phyloP scores from a whole-genome alignment of 2,113 vertebrate genomes.

The Melanocharis versteri region DNA sequence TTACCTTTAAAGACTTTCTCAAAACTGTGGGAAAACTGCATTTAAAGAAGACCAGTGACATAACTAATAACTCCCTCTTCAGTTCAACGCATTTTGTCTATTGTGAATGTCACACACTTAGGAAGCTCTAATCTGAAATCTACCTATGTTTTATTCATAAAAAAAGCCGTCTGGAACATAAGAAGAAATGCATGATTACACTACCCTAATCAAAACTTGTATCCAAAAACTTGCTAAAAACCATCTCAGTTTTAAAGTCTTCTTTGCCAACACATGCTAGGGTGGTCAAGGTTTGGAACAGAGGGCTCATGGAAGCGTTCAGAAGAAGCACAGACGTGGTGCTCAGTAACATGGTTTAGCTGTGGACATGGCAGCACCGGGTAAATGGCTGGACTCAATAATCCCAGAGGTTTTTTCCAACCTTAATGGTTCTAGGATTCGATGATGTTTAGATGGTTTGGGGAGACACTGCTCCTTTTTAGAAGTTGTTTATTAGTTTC shows the following conservation, averaged over 20 bases:
- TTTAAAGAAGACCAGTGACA: neutral
- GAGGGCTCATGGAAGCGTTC: neutral
- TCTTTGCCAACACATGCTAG: neutral
- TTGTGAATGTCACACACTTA: neutral
- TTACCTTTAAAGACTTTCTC: neutral
- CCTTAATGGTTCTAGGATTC: neutral
- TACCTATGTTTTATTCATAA: neutral
- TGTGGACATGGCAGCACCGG: rapidly evolving
- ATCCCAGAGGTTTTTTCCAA: neutral
- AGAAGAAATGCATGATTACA: neutral
- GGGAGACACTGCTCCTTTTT: neutral
- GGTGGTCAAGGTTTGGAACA: neutral
- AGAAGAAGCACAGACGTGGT: too few relatives aligned
- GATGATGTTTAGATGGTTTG: neutral
- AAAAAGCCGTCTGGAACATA: neutral
- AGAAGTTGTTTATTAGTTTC: neutral
- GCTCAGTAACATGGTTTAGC: rapidly evolving
- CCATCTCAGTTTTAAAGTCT: neutral
- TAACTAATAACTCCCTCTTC: neutral
- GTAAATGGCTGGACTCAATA: neutral
- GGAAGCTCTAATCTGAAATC: neutral
- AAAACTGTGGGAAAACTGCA: conserved; percentile 4
- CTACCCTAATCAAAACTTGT: neutral
- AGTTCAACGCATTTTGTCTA: neutral
- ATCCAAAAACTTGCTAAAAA: neutral